Evolutionary conservation across 2,888 invertebrate genomes (phyloP), one percentile per base, ranked within the genome.

Genomic region (Mythimna pallens): DNA sequence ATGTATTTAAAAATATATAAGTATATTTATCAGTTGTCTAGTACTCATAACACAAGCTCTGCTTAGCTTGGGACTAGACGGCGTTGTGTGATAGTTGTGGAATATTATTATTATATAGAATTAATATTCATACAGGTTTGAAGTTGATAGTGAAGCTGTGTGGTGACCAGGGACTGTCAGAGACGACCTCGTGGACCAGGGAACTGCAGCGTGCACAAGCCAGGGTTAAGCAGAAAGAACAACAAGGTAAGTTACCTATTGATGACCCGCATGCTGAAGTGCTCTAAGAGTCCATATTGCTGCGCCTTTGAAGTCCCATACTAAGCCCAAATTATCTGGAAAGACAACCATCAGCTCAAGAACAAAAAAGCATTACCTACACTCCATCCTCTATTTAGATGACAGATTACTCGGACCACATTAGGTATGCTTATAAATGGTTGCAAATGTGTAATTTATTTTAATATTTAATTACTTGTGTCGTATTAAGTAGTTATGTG

Each of bases 151-250:
- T 99, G n/a, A 97, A 98, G 84, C 94, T 99, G 65, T 98, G 98
- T 89, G 98, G 98, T 52, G 99, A 99, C 90, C 97, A 99, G 88
- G 99, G 99, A 0, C 97, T 99, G 89, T 97, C 98, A 55, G 99
- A 99, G 90, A 98, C 99, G 0, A 98, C 98, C 80, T 97, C 98
- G 30, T 99, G 99, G 95, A 97, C 98, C 0, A 95, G 97, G 52
- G 99, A 99, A 90, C 96, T 99, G 90, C 98, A 98, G 87, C 98
- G 98, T 78, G 97, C 94, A 10, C 95, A 95, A 75, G 93, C 94
- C 5, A 88, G 94, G 47, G 96, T 97, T 80, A 96, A 96, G 81
- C 95, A 95, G 73, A 93, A 92, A 62, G 94, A 95, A 70, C 89
- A 95, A 73, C 89, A 94, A 89, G 94, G 95, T 94, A n/a, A 61